Percentiles rank a stretch among this genome's conserved stretches.
Conservation (phyloP, 1,140 invertebrate genomes). For the Drosophila funebris region DNA sequence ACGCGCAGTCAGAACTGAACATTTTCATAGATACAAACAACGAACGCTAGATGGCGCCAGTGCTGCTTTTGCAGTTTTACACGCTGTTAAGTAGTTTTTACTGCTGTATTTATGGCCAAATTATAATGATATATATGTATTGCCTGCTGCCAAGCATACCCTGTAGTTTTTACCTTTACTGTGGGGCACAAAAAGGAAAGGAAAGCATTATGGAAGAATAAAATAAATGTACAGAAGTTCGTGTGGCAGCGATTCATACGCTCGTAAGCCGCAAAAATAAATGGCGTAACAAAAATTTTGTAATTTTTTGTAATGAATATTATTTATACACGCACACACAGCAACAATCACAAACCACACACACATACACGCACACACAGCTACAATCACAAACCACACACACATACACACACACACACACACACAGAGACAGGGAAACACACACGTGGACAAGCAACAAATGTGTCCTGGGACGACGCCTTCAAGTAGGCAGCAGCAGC, state of each 20-base stretch:
- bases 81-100: too few species aligned
- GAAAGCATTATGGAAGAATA: background rate
- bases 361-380: background rate
- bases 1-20: too few species aligned
- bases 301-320: constrained; percentile 79
- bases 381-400: too few species aligned
- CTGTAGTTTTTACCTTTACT: background rate
- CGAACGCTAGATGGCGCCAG: background rate
- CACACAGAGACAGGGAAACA: background rate
- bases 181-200: background rate
- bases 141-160: background rate
- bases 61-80: background rate
- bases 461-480: constrained; percentile 23
- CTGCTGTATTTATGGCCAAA: too few species aligned
- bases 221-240: constrained; percentile 34
- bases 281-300: constrained; percentile 51
- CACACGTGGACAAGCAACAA: constrained; percentile 17
- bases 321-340: constrained; percentile 64
- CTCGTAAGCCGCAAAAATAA: constrained; percentile 43
- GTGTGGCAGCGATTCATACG: constrained; percentile 2
- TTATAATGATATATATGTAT: too few species aligned
- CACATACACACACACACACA: constrained; percentile 1
- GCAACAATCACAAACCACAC: too few species aligned
- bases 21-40: background rate
- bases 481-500: constrained; percentile 26